Evolutionary conservation across 2,797 vertebrate genomes (phyloP).

Genomic region (Syngnathus acus): DNA sequence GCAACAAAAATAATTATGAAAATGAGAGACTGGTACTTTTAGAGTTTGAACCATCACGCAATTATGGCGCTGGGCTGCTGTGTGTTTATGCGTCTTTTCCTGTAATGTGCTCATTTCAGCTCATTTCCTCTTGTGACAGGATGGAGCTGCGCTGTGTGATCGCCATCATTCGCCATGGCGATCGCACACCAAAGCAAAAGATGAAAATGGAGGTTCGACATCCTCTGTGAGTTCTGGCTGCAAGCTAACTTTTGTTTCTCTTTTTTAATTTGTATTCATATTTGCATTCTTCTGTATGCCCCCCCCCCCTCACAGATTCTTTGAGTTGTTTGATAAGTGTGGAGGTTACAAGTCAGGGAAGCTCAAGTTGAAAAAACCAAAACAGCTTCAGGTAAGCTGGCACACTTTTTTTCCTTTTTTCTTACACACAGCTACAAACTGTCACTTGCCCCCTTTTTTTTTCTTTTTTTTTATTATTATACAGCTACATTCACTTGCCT

Average conservation of each 20-base stretch:
- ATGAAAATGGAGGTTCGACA: slow-evolving; percentile 99
- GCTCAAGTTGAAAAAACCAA: slow-evolving; percentile 92
- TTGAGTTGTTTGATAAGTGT: slow-evolving; percentile 90
- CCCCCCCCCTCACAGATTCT: slow-evolving; percentile 74
- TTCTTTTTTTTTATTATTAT: too few relatives aligned
- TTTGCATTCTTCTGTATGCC: not conserved
- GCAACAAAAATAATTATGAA: too few relatives aligned
- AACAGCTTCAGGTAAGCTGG: slow-evolving; percentile 84
- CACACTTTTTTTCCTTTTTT: not conserved
- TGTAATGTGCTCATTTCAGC: not conserved
- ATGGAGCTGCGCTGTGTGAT: slow-evolving; percentile 98
- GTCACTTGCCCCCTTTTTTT: not conserved
- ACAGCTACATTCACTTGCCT: too few relatives aligned
- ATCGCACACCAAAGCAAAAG: slow-evolving; percentile 96
- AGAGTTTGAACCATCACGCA: too few relatives aligned
- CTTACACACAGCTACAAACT: not conserved
- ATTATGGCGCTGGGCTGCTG: not conserved
- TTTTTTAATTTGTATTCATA: not conserved
- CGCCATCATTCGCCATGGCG: slow-evolving; percentile 94
- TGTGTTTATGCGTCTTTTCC: not conserved
- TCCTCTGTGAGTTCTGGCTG: slow-evolving; percentile 69
- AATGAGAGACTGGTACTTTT: too few relatives aligned
- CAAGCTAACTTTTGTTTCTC: not conserved
- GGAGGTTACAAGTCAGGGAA: slow-evolving; percentile 94
- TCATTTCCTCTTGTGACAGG: slow-evolving; percentile 59